Percentiles rank a stretch among this genome's conserved stretches.
Evolutionary conservation across 2,797 vertebrate species (phyloP).

Genomic region (Manis pentadactyla): DNA sequence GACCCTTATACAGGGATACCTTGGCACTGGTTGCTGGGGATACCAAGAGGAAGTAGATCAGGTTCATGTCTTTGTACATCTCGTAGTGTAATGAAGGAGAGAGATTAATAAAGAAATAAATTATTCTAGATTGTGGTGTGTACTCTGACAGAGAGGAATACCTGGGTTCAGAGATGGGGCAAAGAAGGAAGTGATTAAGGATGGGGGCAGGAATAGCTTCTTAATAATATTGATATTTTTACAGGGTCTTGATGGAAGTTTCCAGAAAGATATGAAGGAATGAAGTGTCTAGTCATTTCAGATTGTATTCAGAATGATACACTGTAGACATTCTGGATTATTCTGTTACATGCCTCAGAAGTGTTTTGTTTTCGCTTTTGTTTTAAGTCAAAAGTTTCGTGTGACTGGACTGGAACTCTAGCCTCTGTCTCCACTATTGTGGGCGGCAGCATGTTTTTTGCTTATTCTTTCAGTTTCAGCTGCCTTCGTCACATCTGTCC

Average conservation of each 20-base stretch:
- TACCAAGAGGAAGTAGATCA: not conserved
- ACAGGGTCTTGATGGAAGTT: not conserved
- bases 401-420: not conserved
- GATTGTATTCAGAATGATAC: not conserved
- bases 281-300: not conserved
- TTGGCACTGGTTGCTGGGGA: not conserved
- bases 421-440: not conserved
- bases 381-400: not conserved
- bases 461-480: not conserved
- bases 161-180: not conserved
- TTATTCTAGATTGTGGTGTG: not conserved
- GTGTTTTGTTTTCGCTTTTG: not conserved
- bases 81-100: not conserved
- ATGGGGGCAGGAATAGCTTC: not conserved
- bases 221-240: not conserved
- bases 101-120: not conserved
- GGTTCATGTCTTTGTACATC: not conserved
- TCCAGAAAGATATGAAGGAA: not conserved
- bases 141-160: not conserved
- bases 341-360: not conserved
- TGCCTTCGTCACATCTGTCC: not conserved
- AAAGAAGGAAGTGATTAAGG: not conserved
- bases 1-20: not conserved
- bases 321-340: not conserved
- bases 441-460: not conserved